phyloP scores from a whole-genome alignment of 2,888 invertebrate genomes.

The Zaprionus bogoriensis region DNA sequence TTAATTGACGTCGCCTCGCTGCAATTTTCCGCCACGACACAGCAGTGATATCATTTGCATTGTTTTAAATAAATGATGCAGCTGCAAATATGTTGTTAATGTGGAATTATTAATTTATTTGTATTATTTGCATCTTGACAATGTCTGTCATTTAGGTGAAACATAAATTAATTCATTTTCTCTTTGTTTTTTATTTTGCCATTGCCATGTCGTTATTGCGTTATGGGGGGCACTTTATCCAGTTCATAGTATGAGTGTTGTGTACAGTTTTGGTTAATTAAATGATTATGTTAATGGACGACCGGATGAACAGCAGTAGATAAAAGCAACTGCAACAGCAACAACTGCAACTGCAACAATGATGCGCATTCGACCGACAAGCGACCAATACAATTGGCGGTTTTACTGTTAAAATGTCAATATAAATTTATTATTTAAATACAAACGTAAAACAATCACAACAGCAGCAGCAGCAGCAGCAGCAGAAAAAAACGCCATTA shows the following conservation, averaged over 20 bases:
- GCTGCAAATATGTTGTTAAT: conserved; percentile 51
- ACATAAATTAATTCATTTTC: conserved; percentile 71
- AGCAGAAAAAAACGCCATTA: conserved; percentile 60
- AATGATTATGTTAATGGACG: conserved; percentile 78
- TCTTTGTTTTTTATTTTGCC: conserved; percentile 1
- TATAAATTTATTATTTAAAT: conserved; percentile 75
- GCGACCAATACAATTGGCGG: conserved; percentile 73
- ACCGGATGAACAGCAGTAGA: conserved; percentile 64
- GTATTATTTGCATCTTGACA: conserved; percentile 72
- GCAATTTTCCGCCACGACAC: conserved; percentile 29
- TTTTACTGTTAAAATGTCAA: conserved; percentile 76
- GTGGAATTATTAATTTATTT: conserved; percentile 69
- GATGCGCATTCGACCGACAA: conserved; percentile 65
- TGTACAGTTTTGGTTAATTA: conserved; percentile 70
- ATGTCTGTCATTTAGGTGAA: conserved; percentile 73
- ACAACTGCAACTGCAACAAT: conserved; percentile 32
- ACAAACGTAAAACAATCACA: conserved; percentile 24
- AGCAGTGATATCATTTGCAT: conserved; percentile 38
- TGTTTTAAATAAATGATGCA: conserved; percentile 49
- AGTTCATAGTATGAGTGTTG: conserved; percentile 37
- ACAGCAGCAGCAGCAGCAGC: no score
- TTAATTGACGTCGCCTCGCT: conserved; percentile 28
- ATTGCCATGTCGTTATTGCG: conserved; percentile 19
- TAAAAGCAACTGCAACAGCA: conserved; percentile 30
- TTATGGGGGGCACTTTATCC: conserved; percentile 51